Evolutionary conservation across 2,888 invertebrate species (phyloP).

Genomic region (Euplagia quadripunctaria): DNA sequence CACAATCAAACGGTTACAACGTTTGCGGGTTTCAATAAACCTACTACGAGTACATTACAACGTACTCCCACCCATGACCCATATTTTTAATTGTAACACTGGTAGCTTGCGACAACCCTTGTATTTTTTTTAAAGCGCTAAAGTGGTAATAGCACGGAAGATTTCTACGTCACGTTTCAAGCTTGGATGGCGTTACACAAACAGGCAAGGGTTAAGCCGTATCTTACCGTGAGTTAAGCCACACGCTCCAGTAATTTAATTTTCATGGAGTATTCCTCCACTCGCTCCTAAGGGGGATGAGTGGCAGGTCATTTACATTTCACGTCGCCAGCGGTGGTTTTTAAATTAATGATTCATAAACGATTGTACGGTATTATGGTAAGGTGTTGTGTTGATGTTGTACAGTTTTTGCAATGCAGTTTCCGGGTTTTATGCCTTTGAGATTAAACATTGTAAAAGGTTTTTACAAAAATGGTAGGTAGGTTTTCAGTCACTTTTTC

Average conservation of each 20-base stretch:
- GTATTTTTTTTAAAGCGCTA: background rate
- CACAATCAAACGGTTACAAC: background rate
- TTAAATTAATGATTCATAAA: constrained; percentile 60
- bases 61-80: background rate
- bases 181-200: constrained; percentile 14
- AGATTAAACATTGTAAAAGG: background rate
- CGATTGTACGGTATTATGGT: background rate
- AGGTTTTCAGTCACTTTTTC: no score
- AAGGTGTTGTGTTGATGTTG: background rate
- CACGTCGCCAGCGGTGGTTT: constrained; percentile 54
- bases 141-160: background rate
- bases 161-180: constrained; percentile 16
- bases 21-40: background rate
- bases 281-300: constrained; percentile 34
- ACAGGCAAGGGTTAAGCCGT: constrained; percentile 31
- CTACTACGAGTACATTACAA: background rate
- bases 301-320: constrained; percentile 65
- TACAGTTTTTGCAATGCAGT: background rate
- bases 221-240: constrained; percentile 27
- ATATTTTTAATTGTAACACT: background rate
- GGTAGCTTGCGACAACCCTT: background rate
- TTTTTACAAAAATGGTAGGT: no score
- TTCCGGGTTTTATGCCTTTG: background rate
- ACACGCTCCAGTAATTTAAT: constrained; percentile 47
- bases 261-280: constrained; percentile 44